These are phyloP conservation scores for Athrips mouffetella DNA, from an alignment of 2,888 invertebrate species.

Conservation along the genomic window DNA sequence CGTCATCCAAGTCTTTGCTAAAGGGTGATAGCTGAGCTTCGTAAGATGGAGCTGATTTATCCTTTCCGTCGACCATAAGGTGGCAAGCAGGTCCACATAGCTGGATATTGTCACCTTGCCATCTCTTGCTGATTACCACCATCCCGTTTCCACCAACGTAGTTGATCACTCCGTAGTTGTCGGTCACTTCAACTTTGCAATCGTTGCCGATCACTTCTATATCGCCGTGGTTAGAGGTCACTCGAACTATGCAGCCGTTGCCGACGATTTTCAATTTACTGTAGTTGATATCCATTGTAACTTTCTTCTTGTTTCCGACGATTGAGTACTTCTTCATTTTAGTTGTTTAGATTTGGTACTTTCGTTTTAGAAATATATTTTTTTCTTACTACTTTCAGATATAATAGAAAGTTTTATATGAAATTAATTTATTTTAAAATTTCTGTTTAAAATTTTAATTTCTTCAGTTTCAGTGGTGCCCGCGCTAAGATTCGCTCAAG, in stretches of 20 bases:
- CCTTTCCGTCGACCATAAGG: conserved; percentile 59
- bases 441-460: neutral
- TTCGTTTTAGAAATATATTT: conserved; percentile 11
- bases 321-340: conserved; percentile 71
- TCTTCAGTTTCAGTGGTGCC: neutral
- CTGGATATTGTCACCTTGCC: conserved; percentile 58
- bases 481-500: conserved; percentile 17
- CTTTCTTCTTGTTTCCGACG: conserved; percentile 72
- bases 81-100: conserved; percentile 56
- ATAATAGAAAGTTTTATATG: too few relatives aligned
- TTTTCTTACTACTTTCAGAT: conserved; percentile 8
- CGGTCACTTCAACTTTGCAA: conserved; percentile 57
- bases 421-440: too few relatives aligned
- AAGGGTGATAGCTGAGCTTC: conserved; percentile 69
- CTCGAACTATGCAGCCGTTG: conserved; percentile 61
- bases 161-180: conserved; percentile 60
- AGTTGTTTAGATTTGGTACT: conserved; percentile 18
- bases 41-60: conserved; percentile 48
- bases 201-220: conserved; percentile 73
- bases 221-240: conserved; percentile 57
- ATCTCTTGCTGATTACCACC: conserved; percentile 54
- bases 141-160: conserved; percentile 60
- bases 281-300: conserved; percentile 65
- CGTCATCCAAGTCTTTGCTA: conserved; percentile 69
- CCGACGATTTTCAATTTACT: conserved; percentile 63